Evolutionary conservation across 2,888 invertebrate species (phyloP).

Genomic region (Pheosia gnoma): DNA sequence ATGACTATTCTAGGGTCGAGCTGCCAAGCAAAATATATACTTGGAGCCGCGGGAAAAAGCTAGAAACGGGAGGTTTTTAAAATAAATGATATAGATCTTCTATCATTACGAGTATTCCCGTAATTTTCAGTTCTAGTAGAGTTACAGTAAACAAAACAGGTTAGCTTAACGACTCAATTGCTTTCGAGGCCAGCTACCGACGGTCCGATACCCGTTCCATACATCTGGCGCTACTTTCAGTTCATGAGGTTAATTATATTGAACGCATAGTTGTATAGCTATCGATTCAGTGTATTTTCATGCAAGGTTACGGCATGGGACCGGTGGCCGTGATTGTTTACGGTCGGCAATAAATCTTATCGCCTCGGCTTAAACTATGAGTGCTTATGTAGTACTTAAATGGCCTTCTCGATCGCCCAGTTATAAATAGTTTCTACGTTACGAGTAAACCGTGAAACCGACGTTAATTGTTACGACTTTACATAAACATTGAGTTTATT

Average conservation of each 20-base stretch:
- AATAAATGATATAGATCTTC: not conserved
- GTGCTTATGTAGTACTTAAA: slow-evolving; percentile 34
- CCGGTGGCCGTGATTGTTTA: slow-evolving; percentile 52
- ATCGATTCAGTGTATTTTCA: slow-evolving; percentile 38
- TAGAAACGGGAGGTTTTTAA: too few relatives aligned
- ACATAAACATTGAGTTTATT: slow-evolving; percentile 20
- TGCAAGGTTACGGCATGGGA: slow-evolving; percentile 49
- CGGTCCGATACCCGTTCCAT: slow-evolving; percentile 41
- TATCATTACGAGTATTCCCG: not conserved
- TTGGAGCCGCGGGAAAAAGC: too few relatives aligned
- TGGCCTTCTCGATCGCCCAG: slow-evolving; percentile 54
- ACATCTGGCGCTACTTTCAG: slow-evolving; percentile 52
- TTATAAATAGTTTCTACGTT: slow-evolving; percentile 53
- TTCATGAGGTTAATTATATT: slow-evolving; percentile 38
- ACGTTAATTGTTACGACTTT: slow-evolving; percentile 17
- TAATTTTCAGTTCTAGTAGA: not conserved
- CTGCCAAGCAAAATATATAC: too few relatives aligned
- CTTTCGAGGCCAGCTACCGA: slow-evolving; percentile 51
- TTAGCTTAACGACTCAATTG: slow-evolving; percentile 44
- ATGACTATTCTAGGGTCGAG: too few relatives aligned
- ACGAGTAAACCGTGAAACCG: slow-evolving; percentile 50
- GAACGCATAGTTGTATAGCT: slow-evolving; percentile 12
- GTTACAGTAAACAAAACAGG: slow-evolving; percentile 24
- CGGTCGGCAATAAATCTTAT: slow-evolving; percentile 59
- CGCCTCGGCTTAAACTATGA: slow-evolving; percentile 40